These are phyloP conservation scores for Diplosoma virens DNA, from an alignment of 23 tunicate genomes.

Conservation along the genomic window DNA sequence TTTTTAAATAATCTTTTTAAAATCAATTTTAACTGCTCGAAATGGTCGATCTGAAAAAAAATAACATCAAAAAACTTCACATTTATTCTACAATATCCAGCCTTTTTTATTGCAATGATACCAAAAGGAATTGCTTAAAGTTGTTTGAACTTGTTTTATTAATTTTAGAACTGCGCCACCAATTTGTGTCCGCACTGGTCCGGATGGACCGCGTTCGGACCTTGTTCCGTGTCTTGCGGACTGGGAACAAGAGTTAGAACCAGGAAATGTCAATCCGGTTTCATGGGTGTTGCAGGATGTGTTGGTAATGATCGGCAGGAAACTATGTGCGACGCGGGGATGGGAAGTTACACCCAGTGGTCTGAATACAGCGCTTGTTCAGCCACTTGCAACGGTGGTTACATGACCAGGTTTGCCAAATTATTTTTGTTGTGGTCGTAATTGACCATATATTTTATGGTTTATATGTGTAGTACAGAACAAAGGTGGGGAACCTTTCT, in stretches of 20 bases:
- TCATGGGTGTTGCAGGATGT: conserved; percentile 58
- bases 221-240: conserved; percentile 85
- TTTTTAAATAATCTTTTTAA: too few species aligned
- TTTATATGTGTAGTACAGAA: too few species aligned
- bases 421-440: too few species aligned
- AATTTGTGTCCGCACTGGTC: conserved; percentile 85
- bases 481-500: too few species aligned
- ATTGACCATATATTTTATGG: too few species aligned
- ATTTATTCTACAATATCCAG: too few species aligned
- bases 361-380: conserved; percentile 55
- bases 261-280: conserved; percentile 60
- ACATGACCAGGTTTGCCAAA: conserved; percentile 49
- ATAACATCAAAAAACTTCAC: too few species aligned
- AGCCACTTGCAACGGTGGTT: conserved; percentile 82
- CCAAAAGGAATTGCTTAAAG: too few species aligned
- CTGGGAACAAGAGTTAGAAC: conserved; percentile 38
- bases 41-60: too few species aligned
- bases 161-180: conserved; percentile 50
- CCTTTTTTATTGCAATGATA: too few species aligned
- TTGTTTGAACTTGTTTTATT: too few species aligned
- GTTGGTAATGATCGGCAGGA: conserved; percentile 37
- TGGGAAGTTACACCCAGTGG: conserved; percentile 69
- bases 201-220: conserved; percentile 81
- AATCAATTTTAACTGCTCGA: too few species aligned
- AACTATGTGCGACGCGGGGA: conserved; percentile 57